Percentiles rank a stretch among this genome's conserved stretches.
Evolutionary conservation across 2,113 vertebrate genomes (phyloP).

Genomic region (Asarcornis scutulata): DNA sequence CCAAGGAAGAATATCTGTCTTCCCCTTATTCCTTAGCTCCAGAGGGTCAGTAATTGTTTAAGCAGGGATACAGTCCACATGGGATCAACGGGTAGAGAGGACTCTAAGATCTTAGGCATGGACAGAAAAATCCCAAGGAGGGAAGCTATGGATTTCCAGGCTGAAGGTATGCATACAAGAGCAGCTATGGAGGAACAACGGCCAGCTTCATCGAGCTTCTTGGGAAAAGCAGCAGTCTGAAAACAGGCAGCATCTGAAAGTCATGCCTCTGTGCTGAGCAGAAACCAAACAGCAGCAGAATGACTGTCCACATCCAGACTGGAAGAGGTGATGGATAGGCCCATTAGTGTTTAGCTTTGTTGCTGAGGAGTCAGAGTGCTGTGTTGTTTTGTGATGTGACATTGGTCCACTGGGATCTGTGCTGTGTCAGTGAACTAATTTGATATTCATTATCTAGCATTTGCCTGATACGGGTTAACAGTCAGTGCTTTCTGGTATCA

Average conservation of each 20-base stretch:
- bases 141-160: background rate
- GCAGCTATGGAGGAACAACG: background rate
- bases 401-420: background rate
- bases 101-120: background rate
- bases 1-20: background rate
- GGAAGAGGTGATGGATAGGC: background rate
- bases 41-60: background rate
- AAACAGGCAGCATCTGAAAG: background rate
- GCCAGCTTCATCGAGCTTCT: background rate
- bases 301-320: background rate
- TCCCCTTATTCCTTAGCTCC: background rate
- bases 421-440: background rate
- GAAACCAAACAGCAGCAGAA: background rate
- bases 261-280: background rate
- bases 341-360: background rate
- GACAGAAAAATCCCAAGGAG: background rate
- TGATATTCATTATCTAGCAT: background rate
- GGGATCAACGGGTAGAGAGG: background rate
- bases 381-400: fast-evolving
- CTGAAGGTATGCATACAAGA: background rate
- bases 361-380: background rate
- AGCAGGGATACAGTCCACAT: background rate
- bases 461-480: background rate
- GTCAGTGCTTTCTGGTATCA: background rate
- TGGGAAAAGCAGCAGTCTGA: background rate